Base-by-base conservation (phyloP, 2,797 vertebrate species). In the Novumbra hubbsi region DNA sequence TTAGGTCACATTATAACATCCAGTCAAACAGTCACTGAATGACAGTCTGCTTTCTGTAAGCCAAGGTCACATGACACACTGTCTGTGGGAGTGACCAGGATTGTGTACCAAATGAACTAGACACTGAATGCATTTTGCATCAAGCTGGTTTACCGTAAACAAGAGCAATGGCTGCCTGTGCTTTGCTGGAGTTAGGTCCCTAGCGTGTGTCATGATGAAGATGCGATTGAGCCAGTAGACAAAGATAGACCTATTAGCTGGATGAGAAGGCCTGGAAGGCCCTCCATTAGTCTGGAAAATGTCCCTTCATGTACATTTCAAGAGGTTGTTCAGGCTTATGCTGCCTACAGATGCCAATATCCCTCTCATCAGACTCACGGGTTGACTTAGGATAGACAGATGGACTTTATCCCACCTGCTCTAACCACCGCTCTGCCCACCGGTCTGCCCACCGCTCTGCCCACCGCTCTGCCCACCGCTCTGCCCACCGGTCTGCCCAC, bases 221-320 rank as follows among this genome's bases (percentile, higher is more conserved):
- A 85, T 78, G 82, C 75, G 77, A 57, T 77, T 79, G 85, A 77
- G 73, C 28, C 41, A 81, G 77, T 28, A 75, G 63, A 83, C 76
- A 86, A 78, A 80, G 71, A 76, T 69, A 81, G 74, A 72, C 84
- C 78, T 85, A 80, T 84, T 88, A 79, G 69, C 79, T 73, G 81
- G 74, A 84, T 72, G 5, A 60, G 72, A 84, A 80, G 62, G 73
- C 77, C 80, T 85, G 82, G 72, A 80, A 86, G 88, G 82, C 7
- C 30, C 63, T 15, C 65, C 41, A 84, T 84, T 83, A 86, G 30
- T 64, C 84, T 85, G 84, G 86, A 87, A 85, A 80, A 91, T 77
- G 81, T 64, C 80, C 81, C 76, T 81, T 71, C 72, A 55, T 70
- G 86, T 88, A 91, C 91, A 91, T 92, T 91, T 88, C 80, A 79